These are phyloP conservation scores for Philotrypesis tridentata DNA, from an alignment of 1,140 invertebrate species.

Conservation along the genomic window DNA sequence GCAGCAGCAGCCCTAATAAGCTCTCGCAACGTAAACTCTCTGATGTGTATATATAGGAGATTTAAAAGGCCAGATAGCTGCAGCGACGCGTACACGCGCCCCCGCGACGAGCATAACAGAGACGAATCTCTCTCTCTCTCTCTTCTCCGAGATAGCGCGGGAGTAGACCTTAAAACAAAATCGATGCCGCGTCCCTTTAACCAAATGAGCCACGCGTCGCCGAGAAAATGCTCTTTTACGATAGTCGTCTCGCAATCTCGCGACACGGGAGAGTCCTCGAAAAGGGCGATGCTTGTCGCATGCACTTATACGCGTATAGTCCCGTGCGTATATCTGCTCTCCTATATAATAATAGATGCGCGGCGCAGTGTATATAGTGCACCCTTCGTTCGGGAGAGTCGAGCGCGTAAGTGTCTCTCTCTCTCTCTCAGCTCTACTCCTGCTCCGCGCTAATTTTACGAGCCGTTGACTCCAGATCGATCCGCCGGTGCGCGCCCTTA, in stretches of 20 bases:
- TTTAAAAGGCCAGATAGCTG: not conserved
- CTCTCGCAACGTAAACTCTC: not conserved
- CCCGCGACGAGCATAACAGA: not conserved
- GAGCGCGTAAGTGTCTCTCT: too few species aligned
- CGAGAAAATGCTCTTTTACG: constrained; percentile 9
- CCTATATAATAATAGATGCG: too few species aligned
- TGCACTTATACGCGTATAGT: too few species aligned
- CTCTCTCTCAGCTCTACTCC: too few species aligned
- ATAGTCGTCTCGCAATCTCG: not conserved
- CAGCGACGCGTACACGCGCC: too few species aligned
- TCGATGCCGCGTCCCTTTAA: not conserved
- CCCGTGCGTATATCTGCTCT: too few species aligned
- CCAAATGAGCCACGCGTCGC: not conserved
- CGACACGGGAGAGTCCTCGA: not conserved
- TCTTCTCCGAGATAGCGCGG: not conserved
- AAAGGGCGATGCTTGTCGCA: not conserved
- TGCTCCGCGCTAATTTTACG: constrained; percentile 70
- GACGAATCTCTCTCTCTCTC: too few species aligned
- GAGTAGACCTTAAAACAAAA: constrained; percentile 16
- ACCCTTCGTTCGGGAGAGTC: too few species aligned
- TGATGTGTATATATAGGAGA: not conserved
- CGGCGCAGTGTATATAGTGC: too few species aligned
- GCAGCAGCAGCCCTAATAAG: not conserved
- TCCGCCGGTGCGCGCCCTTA: constrained; percentile 32
- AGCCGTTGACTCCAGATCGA: constrained; percentile 73